Percentiles rank a stretch among this genome's conserved stretches.
These are phyloP conservation scores for Paguma larvata DNA, from an alignment of 2,797 vertebrate species.

Conservation along the genomic window DNA sequence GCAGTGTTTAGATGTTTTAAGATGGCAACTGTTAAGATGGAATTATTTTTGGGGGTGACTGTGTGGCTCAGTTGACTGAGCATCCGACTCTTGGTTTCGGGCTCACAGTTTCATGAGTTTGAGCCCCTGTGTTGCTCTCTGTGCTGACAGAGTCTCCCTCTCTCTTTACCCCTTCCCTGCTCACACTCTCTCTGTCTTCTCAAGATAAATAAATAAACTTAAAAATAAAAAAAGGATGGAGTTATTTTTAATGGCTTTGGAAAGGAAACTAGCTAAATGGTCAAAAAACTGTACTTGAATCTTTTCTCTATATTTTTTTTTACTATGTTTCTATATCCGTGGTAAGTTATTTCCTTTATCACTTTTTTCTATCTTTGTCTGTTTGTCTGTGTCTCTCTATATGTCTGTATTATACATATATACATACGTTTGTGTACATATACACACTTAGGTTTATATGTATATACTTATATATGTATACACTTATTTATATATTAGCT, in stretches of 20 bases:
- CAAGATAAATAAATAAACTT: too few species aligned
- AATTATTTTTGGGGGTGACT: neutral
- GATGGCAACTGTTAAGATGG: neutral
- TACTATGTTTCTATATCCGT: neutral
- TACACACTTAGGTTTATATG: neutral
- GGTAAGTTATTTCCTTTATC: neutral
- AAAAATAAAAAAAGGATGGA: neutral
- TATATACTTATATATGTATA: neutral
- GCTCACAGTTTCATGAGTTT: too few species aligned
- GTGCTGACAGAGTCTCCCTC: too few species aligned
- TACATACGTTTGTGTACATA: neutral
- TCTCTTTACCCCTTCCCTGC: too few species aligned
- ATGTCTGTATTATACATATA: neutral
- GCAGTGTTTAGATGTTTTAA: neutral
- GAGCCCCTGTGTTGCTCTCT: too few species aligned
- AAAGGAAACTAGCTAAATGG: neutral
- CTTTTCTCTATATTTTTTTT: neutral
- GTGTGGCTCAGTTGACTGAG: too few species aligned
- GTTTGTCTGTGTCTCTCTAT: neutral
- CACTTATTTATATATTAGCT: neutral
- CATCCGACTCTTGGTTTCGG: too few species aligned
- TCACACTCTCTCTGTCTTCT: too few species aligned
- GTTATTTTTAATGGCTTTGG: constrained; percentile 23
- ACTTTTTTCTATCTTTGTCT: neutral
- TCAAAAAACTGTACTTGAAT: neutral